Percentiles rank a stretch among this genome's conserved stretches.
These are phyloP conservation scores for Cydia amplana DNA, from an alignment of 1,140 invertebrate species.

Conservation along the genomic window DNA sequence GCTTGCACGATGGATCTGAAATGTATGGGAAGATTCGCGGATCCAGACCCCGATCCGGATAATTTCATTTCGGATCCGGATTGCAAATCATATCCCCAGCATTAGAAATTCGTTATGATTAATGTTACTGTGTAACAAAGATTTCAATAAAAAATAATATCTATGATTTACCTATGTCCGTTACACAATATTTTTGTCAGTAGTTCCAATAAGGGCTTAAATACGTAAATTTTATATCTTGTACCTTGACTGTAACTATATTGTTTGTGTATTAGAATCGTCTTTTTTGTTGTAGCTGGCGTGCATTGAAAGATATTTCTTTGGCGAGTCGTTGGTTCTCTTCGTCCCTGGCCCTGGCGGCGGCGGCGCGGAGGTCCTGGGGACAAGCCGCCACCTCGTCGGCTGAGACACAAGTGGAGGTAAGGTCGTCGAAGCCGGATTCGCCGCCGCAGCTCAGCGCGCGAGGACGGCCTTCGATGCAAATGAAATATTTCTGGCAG, in stretches of 20 bases:
- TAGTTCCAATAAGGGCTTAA: background rate
- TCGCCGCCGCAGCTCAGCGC: conserved; percentile 87
- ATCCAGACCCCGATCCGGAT: no score
- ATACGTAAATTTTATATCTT: background rate
- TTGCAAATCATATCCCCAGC: no score
- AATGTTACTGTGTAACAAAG: background rate
- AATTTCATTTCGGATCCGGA: no score
- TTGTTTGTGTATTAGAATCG: conserved; percentile 33
- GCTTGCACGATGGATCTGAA: no score
- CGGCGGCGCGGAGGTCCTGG: conserved; percentile 50
- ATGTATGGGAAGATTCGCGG: no score
- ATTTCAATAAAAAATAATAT: background rate
- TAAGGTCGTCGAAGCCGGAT: conserved; percentile 89
- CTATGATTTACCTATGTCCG: no score
- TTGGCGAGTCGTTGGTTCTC: conserved; percentile 52
- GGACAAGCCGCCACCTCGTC: conserved; percentile 65
- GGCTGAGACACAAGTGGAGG: conserved; percentile 83
- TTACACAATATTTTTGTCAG: background rate
- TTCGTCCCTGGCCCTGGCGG: conserved; percentile 53
- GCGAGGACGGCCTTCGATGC: conserved; percentile 86
- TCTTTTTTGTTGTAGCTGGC: conserved; percentile 33
- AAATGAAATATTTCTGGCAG: conserved; percentile 91
- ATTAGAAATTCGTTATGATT: no score
- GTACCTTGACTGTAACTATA: background rate
- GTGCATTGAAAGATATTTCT: conserved; percentile 42